Evolutionary conservation across 1,140 invertebrate genomes (phyloP), one percentile per base, ranked within the genome.

Genomic region (Drosophila albomicans): DNA sequence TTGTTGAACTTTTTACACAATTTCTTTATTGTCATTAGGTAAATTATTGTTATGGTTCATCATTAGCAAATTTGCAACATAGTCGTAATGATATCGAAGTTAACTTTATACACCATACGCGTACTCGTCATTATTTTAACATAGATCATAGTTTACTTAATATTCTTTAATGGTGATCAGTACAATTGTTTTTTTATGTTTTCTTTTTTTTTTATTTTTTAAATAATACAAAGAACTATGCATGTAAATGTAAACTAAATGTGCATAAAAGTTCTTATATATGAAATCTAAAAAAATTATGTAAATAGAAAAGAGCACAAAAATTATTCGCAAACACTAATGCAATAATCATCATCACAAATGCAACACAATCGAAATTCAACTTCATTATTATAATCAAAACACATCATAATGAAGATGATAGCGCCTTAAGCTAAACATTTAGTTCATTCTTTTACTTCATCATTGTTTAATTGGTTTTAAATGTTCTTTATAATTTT

Each of bases 11-110:
- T 70, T 64, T 70, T 75, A 64, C 58, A 75, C 43, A 75, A 58
- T 63, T 75, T 56, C 43, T 75, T 75, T 75, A 75, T 75, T 75
- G 72, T 75, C 72, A 51, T 75, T 63, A 75, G 51, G 67, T 75
- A 70, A 75, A 70, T 63, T 75, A 63, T 75, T 75, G 67, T 75
- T 70, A 41, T 63, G n/a, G 49, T 68, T 69, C 64, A 61, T 56
- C 67, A 43, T 46, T 46, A 38, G 49, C 46, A 64, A 52, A 52
- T 38, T 41, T 52, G 57, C 56, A 69, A 69, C 66, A 61, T 64
- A 66, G 35, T 66, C 45, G 56, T 51, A 13, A 73, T 72, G 52
- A 59, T 59, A 73, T 58, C 49, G 13, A 72, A 58, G 32, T 52
- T 41, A 59, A 28, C 52, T 38, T 59, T 52, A 61, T 52, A 52